Evolutionary conservation across 2,888 invertebrate species (phyloP).

Genomic region (Gortyna flavago): DNA sequence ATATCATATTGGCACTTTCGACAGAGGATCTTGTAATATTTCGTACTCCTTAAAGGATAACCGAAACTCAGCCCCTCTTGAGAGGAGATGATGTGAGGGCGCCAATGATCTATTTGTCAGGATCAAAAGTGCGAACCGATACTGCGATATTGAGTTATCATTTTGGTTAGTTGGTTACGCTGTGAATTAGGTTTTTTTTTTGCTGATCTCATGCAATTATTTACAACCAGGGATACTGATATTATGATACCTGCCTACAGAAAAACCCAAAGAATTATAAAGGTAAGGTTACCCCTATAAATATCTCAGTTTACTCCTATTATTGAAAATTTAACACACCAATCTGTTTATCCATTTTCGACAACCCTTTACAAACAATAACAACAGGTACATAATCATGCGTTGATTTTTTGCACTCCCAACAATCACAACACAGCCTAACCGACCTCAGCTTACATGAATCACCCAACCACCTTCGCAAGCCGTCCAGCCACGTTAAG

Average conservation of each 20-base stretch:
- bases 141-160: conserved; percentile 55
- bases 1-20: conserved; percentile 89
- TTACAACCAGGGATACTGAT: too few relatives aligned
- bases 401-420: neutral
- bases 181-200: conserved; percentile 2
- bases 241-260: neutral
- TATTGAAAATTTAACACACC: neutral
- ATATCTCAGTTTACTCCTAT: too few relatives aligned
- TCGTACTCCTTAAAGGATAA: conserved; percentile 83
- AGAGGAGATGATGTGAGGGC: conserved; percentile 72
- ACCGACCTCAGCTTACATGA: conserved; percentile 23
- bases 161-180: conserved; percentile 42
- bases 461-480: conserved; percentile 36
- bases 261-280: neutral
- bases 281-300: neutral
- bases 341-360: neutral
- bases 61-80: conserved; percentile 67
- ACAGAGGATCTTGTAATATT: conserved; percentile 81
- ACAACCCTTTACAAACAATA: neutral
- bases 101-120: conserved; percentile 69
- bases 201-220: conserved; percentile 1
- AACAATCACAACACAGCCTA: neutral
- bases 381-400: neutral
- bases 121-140: conserved; percentile 63
- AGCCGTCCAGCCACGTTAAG: conserved; percentile 49